phyloP scores from a whole-genome alignment of 2,797 vertebrate genomes.

The Novumbra hubbsi region DNA sequence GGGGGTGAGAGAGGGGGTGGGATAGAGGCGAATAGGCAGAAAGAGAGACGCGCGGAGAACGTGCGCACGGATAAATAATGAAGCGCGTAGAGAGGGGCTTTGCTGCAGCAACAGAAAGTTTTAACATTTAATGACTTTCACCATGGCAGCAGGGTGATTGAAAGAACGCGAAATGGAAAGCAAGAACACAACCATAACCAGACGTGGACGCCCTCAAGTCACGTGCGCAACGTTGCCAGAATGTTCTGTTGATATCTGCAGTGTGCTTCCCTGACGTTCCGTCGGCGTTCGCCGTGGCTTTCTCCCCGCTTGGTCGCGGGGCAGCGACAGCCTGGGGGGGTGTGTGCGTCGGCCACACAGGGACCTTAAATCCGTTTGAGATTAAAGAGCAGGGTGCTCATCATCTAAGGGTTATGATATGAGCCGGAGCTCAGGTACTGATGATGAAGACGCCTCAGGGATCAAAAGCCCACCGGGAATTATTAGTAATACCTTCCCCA shows the following conservation, averaged over 20 bases:
- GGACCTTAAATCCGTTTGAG: background rate
- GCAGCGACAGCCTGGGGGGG: background rate
- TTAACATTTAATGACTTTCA: conserved; percentile 77
- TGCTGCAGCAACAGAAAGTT: conserved; percentile 74
- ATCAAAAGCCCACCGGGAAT: conserved; percentile 18
- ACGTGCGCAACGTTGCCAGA: conserved; percentile 33
- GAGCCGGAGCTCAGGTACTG: background rate
- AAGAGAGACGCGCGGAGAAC: conserved; percentile 3
- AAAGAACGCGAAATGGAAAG: conserved; percentile 36
- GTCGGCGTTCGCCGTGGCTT: background rate
- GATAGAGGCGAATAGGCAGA: background rate
- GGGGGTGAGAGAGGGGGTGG: background rate
- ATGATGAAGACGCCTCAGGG: conserved; percentile 1
- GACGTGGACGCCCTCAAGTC: conserved; percentile 50
- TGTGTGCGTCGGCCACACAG: background rate
- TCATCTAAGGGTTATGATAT: conserved; percentile 8
- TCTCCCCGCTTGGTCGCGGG: background rate
- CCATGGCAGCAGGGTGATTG: conserved; percentile 49
- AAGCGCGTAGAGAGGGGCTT: conserved; percentile 69
- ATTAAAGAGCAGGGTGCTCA: background rate
- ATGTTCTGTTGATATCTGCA: conserved; percentile 29
- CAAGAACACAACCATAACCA: conserved; percentile 6
- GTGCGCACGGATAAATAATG: conserved; percentile 71
- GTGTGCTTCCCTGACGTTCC: background rate
- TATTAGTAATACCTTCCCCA: conserved; percentile 15